phyloP scores from a whole-genome alignment of 1,140 invertebrate species.

The Caerostris extrusa region DNA sequence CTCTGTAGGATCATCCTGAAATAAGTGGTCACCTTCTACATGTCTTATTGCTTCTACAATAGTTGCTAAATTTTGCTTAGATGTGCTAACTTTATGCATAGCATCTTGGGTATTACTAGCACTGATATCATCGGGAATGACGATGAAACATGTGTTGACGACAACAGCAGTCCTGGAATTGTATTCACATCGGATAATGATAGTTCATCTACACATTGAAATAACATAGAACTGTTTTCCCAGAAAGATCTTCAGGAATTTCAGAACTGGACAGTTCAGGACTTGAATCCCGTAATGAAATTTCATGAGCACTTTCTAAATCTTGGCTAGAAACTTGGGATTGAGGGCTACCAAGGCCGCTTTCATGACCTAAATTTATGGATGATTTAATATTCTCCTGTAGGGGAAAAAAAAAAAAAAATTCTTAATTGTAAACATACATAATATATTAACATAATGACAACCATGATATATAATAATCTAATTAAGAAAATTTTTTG shows the following conservation, averaged over 20 bases:
- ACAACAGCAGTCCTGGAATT: conserved; percentile 52
- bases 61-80: conserved; percentile 96
- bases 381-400: conserved; percentile 31
- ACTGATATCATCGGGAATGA: conserved; percentile 30
- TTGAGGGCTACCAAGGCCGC: conserved; percentile 55
- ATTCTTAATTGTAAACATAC: neutral
- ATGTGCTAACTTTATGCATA: conserved; percentile 83
- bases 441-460: too few relatives aligned
- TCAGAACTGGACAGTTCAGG: conserved; percentile 65
- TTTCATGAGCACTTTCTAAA: conserved; percentile 62
- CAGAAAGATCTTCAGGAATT: conserved; percentile 75
- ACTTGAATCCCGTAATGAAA: conserved; percentile 41
- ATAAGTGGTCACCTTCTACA: conserved; percentile 95
- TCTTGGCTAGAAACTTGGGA: conserved; percentile 67
- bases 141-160: conserved; percentile 19
- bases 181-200: conserved; percentile 53
- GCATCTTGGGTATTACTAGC: conserved; percentile 81
- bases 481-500: too few relatives aligned
- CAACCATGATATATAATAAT: too few relatives aligned
- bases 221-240: conserved; percentile 70
- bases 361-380: conserved; percentile 58
- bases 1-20: conserved; percentile 81
- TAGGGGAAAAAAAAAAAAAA: neutral
- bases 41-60: conserved; percentile 98
- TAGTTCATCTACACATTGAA: conserved; percentile 66